Base-by-base conservation (phyloP, 2,888 invertebrate genomes). In the Troides aeacus region DNA sequence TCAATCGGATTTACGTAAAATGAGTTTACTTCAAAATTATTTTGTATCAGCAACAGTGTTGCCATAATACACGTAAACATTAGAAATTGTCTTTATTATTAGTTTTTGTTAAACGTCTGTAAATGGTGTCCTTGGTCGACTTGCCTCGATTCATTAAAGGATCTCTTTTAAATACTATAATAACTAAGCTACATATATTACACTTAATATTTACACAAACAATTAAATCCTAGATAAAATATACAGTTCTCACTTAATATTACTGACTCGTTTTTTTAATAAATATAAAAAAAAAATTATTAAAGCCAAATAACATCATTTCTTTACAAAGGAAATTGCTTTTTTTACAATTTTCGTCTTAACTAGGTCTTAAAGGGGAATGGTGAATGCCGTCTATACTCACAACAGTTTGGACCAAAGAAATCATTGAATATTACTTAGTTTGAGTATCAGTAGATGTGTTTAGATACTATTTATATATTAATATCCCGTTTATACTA, bases 231-330 rank as follows among this genome's bases (percentile, higher is more conserved):
- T 74, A 76, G 74, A 78, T 77, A 79, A 76, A 80, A 80, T 79
- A 79, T 81, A 81, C 78, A 81, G 68, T 79, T 80, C 76, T 80
- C 78, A 76, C 89, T 90, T 90, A 90, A 80, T 84, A 86, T 84
- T 91, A 92, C 82, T 92, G 92, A 92, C 92, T 92, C 83, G 88
- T 79, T 89, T 91, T 61, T 81, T 81, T 78, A 78, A 86, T 86
- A 87, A 85, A 86, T 85, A 85, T 83, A 85, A 81, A 46, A 46
- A 46, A 79, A 78, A 30, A 30, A 30, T 5, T 79, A 82, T 86
- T 87, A 87, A 87, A 87, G 86, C 87, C 86, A 84, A 87, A 81
- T 82, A 30, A 83, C 74, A 78, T 78, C 71, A 74, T 76, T 75
- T 76, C 21, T 77, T 77, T 77, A 77, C 75, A 78, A 75, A 78